Evolutionary conservation across 2,113 vertebrate species (phyloP).

Genomic region (Empidonax traillii): DNA sequence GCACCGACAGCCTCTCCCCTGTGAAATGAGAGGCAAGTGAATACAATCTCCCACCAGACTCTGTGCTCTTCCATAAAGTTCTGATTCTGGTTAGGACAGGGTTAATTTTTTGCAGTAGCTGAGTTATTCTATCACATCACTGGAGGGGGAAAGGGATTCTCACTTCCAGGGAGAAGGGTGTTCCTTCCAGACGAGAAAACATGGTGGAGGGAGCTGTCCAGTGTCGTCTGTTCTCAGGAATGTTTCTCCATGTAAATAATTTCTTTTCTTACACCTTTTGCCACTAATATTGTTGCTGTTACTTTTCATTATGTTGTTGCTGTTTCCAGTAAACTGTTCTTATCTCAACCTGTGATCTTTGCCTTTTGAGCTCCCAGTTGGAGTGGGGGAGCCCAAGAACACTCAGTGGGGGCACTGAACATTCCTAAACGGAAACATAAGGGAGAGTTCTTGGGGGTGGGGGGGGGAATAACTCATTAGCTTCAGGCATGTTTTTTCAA

Average conservation of each 20-base stretch:
- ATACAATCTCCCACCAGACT: neutral
- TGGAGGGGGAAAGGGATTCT: neutral
- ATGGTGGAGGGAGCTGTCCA: neutral
- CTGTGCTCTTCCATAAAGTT: neutral
- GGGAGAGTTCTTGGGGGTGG: too few species aligned
- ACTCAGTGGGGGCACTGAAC: neutral
- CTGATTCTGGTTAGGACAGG: neutral
- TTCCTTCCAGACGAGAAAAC: neutral
- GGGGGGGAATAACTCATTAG: rapidly evolving
- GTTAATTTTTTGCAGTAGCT: neutral
- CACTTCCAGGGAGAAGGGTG: neutral
- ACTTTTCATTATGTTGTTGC: neutral
- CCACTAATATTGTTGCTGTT: neutral
- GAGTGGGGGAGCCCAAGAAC: neutral
- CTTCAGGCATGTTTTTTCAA: neutral
- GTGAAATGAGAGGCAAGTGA: neutral
- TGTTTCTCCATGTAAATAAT: neutral
- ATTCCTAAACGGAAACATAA: neutral
- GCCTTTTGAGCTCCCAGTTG: neutral
- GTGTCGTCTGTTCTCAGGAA: neutral
- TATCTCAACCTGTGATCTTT: neutral
- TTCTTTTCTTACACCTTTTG: neutral
- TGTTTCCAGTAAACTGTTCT: neutral
- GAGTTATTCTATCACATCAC: neutral
- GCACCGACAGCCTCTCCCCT: neutral